phyloP scores from a whole-genome alignment of 2,797 vertebrate species.

The Pipistrellus nathusii region DNA sequence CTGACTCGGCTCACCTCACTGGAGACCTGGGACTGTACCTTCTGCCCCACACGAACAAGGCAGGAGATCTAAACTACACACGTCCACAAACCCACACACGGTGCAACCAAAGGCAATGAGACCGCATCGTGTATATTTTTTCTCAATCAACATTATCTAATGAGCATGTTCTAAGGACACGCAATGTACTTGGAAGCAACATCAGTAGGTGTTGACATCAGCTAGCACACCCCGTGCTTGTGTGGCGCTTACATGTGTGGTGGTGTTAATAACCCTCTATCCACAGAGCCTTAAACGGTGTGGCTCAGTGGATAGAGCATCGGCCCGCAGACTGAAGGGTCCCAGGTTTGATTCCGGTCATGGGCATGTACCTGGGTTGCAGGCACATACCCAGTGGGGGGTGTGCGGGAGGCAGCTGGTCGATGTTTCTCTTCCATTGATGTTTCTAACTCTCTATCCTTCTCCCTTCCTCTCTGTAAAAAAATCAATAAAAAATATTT shows the following conservation, averaged over 20 bases:
- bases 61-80: not conserved
- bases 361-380: no score
- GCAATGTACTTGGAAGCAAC: not conserved
- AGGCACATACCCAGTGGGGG: no score
- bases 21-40: not conserved
- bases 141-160: not conserved
- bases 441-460: no score
- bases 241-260: rapidly evolving
- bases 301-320: no score
- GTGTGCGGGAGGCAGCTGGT: no score
- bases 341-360: no score
- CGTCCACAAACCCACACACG: not conserved
- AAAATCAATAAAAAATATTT: no score
- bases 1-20: not conserved
- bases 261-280: no score
- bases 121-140: not conserved
- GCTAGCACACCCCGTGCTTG: rapidly evolving
- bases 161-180: not conserved
- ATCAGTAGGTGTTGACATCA: not conserved
- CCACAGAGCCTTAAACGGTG: no score
- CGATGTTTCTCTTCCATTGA: no score
- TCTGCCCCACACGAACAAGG: not conserved
- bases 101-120: not conserved
- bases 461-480: no score
- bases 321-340: no score